A percentile compares a stretch with the other conserved stretches of the same genome.
phyloP scores from a whole-genome alignment of 1,140 invertebrate species.

The Rhagoletis zephyria region DNA sequence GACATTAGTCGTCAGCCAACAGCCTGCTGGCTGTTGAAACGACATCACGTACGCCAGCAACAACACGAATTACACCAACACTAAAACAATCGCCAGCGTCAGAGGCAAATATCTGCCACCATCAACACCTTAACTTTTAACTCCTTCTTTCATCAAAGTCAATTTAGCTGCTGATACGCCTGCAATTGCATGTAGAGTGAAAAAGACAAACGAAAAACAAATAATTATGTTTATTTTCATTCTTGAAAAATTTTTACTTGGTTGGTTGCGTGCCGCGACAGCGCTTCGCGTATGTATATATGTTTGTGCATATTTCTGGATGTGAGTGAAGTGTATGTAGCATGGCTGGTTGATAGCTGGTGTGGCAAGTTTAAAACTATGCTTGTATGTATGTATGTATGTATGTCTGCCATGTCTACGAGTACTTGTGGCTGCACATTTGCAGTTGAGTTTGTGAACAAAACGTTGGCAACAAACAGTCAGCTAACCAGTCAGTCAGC shows the following conservation, averaged over 20 bases:
- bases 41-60: background rate
- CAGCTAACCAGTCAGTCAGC: background rate
- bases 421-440: background rate
- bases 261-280: background rate
- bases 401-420: background rate
- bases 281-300: background rate
- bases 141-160: slow-evolving; percentile 18
- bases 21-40: background rate
- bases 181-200: background rate
- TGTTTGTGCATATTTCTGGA: background rate
- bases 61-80: background rate
- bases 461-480: background rate
- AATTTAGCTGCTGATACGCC: background rate
- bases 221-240: slow-evolving; percentile 31
- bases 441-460: slow-evolving; percentile 28
- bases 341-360: background rate
- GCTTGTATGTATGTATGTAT: background rate
- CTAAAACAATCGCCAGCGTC: background rate
- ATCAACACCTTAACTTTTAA: slow-evolving; percentile 44
- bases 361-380: slow-evolving; percentile 25
- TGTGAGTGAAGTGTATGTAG: background rate
- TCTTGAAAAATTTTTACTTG: slow-evolving; percentile 10
- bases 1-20: background rate
- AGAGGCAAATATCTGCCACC: background rate
- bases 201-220: background rate